Evolutionary conservation across 2,888 invertebrate genomes (phyloP).

Genomic region (Emmelina monodactyla): DNA sequence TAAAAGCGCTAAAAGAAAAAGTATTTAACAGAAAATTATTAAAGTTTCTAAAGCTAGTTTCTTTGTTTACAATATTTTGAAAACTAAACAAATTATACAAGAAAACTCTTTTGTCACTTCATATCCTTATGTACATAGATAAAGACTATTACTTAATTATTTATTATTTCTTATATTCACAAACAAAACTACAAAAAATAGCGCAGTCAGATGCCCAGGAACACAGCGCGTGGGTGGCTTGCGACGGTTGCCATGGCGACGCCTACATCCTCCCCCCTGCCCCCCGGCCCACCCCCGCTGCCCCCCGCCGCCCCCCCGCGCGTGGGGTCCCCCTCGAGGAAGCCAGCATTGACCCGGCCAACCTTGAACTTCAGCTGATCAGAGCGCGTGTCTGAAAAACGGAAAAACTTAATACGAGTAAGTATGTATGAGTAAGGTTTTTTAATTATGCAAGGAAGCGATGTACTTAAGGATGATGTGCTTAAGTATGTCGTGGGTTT

Average conservation of each 20-base stretch:
- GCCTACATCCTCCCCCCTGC: slow-evolving; percentile 32
- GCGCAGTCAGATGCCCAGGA: background rate
- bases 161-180: background rate
- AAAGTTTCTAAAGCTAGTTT: too few species aligned
- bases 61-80: too few species aligned
- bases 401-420: too few species aligned
- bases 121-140: background rate
- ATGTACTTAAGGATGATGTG: too few species aligned
- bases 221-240: slow-evolving; percentile 42
- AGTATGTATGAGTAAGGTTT: too few species aligned
- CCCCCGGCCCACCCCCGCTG: slow-evolving; percentile 44
- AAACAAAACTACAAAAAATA: background rate
- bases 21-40: too few species aligned
- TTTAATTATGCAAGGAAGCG: too few species aligned
- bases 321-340: too few species aligned
- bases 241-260: slow-evolving; percentile 51
- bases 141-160: background rate
- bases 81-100: background rate
- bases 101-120: background rate
- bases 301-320: slow-evolving; percentile 13
- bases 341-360: slow-evolving; percentile 48
- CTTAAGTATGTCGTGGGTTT: too few species aligned
- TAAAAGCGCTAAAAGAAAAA: too few species aligned
- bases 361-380: slow-evolving; percentile 60
- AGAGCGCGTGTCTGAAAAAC: slow-evolving; percentile 26